These are phyloP conservation scores for Dermolepida albohirtum DNA, from an alignment of 2,888 invertebrate species.

Conservation along the genomic window DNA sequence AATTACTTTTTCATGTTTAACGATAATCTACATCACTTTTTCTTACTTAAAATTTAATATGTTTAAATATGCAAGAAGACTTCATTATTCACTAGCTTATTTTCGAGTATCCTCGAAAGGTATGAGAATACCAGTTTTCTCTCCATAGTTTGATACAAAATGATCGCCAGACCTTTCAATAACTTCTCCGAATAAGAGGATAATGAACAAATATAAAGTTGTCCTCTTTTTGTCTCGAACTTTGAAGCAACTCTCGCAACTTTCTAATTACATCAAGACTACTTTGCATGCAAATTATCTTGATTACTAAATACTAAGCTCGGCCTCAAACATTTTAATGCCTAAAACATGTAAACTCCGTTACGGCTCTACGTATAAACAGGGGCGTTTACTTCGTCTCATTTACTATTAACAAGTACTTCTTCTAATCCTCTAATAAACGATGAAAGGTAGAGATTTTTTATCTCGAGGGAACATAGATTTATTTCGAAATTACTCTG, in stretches of 20 bases:
- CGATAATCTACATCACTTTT: no score
- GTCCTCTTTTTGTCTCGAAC: background rate
- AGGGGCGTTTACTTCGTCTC: background rate
- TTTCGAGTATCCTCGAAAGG: no score
- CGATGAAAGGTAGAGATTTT: background rate
- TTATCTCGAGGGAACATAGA: conserved; percentile 47
- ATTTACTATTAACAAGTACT: conserved; percentile 15
- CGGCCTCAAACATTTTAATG: conserved; percentile 44
- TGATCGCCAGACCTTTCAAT: background rate
- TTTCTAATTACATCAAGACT: conserved; percentile 45
- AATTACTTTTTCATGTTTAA: no score
- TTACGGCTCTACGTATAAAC: conserved; percentile 3
- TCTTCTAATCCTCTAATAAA: conserved; percentile 5
- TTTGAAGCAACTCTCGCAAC: conserved; percentile 40
- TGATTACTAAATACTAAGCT: conserved; percentile 47
- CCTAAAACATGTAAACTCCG: conserved; percentile 44
- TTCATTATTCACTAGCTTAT: no score
- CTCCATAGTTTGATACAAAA: no score
- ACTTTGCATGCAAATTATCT: conserved; percentile 49
- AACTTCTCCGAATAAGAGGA: background rate
- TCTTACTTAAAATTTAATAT: no score
- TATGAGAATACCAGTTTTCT: no score
- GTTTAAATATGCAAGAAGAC: no score
- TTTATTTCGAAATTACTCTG: no score
- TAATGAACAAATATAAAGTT: no score